These are phyloP conservation scores for Holcopasites calliopsidis DNA, from an alignment of 1,140 invertebrate species.

Conservation along the genomic window DNA sequence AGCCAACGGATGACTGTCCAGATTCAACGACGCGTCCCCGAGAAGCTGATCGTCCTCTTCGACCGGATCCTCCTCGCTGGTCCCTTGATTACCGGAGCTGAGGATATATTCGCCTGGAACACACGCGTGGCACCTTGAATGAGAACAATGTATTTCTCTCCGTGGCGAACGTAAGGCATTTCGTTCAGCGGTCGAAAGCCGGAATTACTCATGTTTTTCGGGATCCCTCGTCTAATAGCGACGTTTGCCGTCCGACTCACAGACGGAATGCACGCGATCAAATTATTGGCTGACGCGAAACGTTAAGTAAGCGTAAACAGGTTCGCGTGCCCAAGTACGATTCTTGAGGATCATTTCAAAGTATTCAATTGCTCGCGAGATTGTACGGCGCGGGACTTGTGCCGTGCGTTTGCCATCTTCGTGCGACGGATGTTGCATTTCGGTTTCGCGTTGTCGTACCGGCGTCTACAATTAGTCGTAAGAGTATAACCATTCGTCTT, in stretches of 20 bases:
- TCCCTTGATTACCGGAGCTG: slow-evolving; percentile 58
- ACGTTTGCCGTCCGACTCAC: background rate
- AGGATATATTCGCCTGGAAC: slow-evolving; percentile 77
- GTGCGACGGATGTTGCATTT: slow-evolving; percentile 14
- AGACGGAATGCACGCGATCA: slow-evolving; percentile 2
- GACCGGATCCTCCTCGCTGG: slow-evolving; percentile 52
- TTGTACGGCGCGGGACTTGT: slow-evolving; percentile 10
- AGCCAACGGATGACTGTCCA: slow-evolving; percentile 71
- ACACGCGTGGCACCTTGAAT: too few relatives aligned
- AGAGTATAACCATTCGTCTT: background rate
- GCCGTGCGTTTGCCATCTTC: slow-evolving; percentile 27
- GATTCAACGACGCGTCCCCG: slow-evolving; percentile 65
- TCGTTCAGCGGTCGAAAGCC: background rate
- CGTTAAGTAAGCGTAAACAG: slow-evolving; percentile 55
- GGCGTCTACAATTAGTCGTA: background rate
- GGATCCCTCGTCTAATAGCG: background rate
- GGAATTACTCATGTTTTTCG: background rate
- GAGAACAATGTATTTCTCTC: background rate
- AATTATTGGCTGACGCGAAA: slow-evolving; percentile 33
- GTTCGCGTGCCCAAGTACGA: slow-evolving; percentile 47
- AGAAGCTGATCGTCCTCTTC: slow-evolving; percentile 67
- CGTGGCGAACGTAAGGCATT: background rate
- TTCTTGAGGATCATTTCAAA: slow-evolving; percentile 43
- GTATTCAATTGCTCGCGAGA: slow-evolving; percentile 49
- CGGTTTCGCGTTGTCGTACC: slow-evolving; percentile 6